Percentiles rank a stretch among this genome's conserved stretches.
These are phyloP conservation scores for Neosalanx taihuensis DNA, from an alignment of 2,797 vertebrate species.

Conservation along the genomic window DNA sequence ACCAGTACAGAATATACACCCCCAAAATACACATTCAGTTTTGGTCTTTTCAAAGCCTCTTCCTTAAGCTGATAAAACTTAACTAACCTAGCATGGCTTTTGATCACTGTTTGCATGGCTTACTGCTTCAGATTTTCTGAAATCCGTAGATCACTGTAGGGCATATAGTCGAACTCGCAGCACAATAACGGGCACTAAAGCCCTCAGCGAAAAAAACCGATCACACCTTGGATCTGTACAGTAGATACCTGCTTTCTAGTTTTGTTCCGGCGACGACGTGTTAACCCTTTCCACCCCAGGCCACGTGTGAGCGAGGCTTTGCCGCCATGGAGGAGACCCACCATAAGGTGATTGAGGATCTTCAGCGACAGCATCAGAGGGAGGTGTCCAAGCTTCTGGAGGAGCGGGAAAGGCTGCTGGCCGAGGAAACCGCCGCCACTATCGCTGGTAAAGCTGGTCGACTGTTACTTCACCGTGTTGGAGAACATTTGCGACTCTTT, in stretches of 20 bases:
- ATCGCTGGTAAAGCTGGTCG: slow-evolving; percentile 82
- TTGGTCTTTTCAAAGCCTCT: slow-evolving; percentile 17
- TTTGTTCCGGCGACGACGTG: not conserved
- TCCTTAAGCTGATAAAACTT: slow-evolving; percentile 23
- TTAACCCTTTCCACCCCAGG: slow-evolving; percentile 65
- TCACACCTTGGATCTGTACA: not conserved
- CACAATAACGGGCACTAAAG: not conserved
- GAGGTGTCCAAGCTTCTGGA: slow-evolving; percentile 93
- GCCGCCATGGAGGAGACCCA: slow-evolving; percentile 97
- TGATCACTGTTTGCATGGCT: slow-evolving; percentile 50
- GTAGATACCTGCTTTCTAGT: not conserved
- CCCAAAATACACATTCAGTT: not conserved
- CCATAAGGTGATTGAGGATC: slow-evolving; percentile 92
- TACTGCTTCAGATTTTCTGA: slow-evolving; percentile 18
- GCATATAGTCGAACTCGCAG: not conserved
- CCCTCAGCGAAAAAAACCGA: not conserved
- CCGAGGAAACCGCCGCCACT: slow-evolving; percentile 94
- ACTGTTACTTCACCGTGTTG: too few relatives aligned
- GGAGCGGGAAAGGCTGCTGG: slow-evolving; percentile 91
- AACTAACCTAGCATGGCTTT: slow-evolving; percentile 49
- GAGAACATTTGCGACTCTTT: too few relatives aligned
- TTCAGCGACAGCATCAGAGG: slow-evolving; percentile 94
- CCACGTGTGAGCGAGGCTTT: slow-evolving; percentile 96
- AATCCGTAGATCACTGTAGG: not conserved
- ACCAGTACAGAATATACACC: too few relatives aligned